phyloP scores from a whole-genome alignment of 2,888 invertebrate genomes.

The Terebella lapidaria region DNA sequence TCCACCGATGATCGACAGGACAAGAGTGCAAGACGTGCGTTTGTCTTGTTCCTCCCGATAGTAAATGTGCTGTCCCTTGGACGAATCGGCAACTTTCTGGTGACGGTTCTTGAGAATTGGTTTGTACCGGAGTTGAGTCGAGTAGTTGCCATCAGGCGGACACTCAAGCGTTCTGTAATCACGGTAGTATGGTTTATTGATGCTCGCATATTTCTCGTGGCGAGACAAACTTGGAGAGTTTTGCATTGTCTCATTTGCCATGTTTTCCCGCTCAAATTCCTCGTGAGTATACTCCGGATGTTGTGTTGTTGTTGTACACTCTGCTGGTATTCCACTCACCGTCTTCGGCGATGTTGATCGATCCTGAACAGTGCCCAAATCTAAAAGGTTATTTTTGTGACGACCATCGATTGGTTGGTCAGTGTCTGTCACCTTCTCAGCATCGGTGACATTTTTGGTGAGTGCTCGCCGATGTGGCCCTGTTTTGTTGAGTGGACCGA shows the following conservation, averaged over 20 bases:
- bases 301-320: neutral
- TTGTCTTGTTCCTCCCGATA: conserved; percentile 13
- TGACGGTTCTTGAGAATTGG: conserved; percentile 18
- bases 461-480: neutral
- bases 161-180: conserved; percentile 22
- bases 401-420: neutral
- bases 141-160: conserved; percentile 1
- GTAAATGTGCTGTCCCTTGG: conserved; percentile 14
- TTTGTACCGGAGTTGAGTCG: conserved; percentile 11
- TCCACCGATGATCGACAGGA: conserved; percentile 18
- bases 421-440: neutral
- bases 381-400: neutral
- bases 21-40: conserved; percentile 11
- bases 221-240: neutral
- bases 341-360: conserved; percentile 2
- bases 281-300: neutral
- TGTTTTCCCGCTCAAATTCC: conserved; percentile 3
- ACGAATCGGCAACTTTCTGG: conserved; percentile 8
- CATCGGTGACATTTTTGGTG: neutral
- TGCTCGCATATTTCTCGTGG: neutral
- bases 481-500: neutral
- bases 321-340: neutral
- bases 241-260: neutral
- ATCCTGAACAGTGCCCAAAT: neutral
- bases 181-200: conserved; percentile 10